Conservation (phyloP, 2,113 vertebrate genomes). For the Trochalopteron elliotii region DNA sequence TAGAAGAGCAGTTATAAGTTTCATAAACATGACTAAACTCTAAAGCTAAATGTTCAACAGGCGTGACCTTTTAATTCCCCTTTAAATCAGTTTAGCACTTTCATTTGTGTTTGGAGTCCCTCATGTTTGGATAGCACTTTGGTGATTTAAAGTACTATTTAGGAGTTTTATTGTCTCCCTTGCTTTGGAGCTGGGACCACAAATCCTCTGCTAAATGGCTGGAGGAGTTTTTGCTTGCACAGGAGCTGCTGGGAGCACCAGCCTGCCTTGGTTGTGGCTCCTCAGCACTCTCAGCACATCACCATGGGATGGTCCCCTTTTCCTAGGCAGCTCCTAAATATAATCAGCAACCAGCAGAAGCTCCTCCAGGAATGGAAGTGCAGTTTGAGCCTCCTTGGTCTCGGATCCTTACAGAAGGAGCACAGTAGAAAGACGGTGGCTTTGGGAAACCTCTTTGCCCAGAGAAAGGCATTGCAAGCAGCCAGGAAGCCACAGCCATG, state of each 20-base stretch:
- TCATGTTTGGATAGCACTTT: slow-evolving; percentile 42
- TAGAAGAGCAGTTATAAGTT: slow-evolving; percentile 51
- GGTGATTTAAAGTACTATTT: slow-evolving; percentile 45
- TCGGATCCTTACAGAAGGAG: neutral
- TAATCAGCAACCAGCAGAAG: neutral
- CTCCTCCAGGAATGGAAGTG: neutral
- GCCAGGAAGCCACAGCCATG: neutral
- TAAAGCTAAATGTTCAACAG: slow-evolving; percentile 41
- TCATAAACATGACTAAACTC: slow-evolving; percentile 62
- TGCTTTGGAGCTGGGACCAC: neutral
- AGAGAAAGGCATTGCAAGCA: neutral
- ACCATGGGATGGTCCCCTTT: neutral
- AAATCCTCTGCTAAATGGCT: slow-evolving; percentile 5
- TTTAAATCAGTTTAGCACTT: slow-evolving; percentile 57
- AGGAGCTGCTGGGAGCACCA: neutral
- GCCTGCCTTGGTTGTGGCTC: accelerated
- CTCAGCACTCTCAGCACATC: accelerated
- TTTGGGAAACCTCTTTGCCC: neutral
- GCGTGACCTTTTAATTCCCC: slow-evolving; percentile 47
- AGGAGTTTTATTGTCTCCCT: slow-evolving; percentile 48
- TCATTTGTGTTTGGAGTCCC: slow-evolving; percentile 52
- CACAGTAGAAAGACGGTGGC: neutral
- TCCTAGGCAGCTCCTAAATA: neutral
- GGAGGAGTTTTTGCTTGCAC: neutral
- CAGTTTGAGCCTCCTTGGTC: neutral